phyloP scores from a whole-genome alignment of 2,797 vertebrate species.

The Yasuhikotakia modesta region DNA sequence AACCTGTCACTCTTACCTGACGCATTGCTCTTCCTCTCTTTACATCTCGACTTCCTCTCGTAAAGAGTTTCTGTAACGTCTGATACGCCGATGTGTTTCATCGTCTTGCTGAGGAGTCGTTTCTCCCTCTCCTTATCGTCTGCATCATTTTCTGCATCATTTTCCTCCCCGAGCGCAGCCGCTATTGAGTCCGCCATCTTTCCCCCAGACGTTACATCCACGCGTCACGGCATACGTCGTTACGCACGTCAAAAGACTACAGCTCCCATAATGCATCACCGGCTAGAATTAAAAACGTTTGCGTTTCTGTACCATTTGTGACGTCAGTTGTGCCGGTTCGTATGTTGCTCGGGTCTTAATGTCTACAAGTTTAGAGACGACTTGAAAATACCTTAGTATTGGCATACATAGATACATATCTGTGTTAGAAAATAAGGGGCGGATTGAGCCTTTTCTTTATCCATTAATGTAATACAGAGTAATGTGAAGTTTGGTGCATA shows the following conservation, averaged over 20 bases:
- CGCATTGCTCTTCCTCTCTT: slow-evolving; percentile 77
- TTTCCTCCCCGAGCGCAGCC: slow-evolving; percentile 74
- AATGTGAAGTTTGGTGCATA: background rate
- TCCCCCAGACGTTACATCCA: slow-evolving; percentile 63
- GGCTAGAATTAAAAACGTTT: no score
- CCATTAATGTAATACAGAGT: background rate
- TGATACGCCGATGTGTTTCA: slow-evolving; percentile 65
- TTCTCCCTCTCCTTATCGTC: slow-evolving; percentile 69
- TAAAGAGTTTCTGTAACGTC: slow-evolving; percentile 82
- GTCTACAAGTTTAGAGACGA: no score
- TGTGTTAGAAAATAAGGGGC: no score
- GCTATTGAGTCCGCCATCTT: slow-evolving; percentile 81
- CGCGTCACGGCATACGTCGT: slow-evolving; percentile 63
- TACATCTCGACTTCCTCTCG: slow-evolving; percentile 78
- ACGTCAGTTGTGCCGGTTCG: no score
- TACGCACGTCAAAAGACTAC: slow-evolving; percentile 23
- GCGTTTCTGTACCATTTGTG: no score
- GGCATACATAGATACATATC: no score
- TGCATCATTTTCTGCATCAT: slow-evolving; percentile 75
- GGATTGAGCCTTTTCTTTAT: no score
- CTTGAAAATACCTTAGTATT: background rate
- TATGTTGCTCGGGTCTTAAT: no score
- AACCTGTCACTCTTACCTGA: slow-evolving; percentile 84
- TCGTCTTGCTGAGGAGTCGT: slow-evolving; percentile 42
- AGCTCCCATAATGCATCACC: slow-evolving; percentile 52